Conservation (phyloP, 2,113 vertebrate species). For the Callithrix jacchus region DNA sequence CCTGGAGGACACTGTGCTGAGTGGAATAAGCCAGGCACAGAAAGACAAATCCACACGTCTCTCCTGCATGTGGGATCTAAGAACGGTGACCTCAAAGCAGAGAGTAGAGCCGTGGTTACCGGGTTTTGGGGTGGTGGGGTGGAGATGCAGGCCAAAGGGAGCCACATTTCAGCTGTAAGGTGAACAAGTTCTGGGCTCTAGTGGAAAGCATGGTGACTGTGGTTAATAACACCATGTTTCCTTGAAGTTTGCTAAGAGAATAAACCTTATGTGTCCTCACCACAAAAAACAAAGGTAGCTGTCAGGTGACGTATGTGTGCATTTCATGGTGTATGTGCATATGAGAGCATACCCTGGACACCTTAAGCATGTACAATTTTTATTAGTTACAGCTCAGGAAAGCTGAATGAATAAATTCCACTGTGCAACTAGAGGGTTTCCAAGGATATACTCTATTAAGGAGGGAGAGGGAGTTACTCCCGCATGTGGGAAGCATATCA, state of each 20-base stretch:
- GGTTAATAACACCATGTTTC: too few relatives aligned
- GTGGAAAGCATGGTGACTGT: background rate
- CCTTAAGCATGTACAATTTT: background rate
- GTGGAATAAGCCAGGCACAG: background rate
- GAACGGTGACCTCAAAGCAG: background rate
- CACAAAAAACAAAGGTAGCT: background rate
- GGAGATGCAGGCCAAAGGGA: background rate
- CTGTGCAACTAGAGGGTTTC: too few relatives aligned
- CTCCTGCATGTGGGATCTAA: fast-evolving
- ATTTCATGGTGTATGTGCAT: background rate
- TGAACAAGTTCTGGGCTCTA: background rate
- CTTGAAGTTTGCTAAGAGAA: background rate
- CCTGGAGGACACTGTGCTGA: fast-evolving
- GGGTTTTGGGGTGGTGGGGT: background rate
- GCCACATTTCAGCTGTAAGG: background rate
- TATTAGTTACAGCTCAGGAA: background rate
- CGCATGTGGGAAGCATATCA: too few relatives aligned
- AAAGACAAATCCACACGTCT: fast-evolving
- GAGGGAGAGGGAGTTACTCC: background rate
- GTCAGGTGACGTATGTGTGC: fast-evolving
- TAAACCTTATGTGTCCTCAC: too few relatives aligned
- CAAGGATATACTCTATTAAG: too few relatives aligned
- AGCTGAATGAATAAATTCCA: background rate
- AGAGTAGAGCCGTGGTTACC: background rate
- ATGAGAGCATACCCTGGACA: too few relatives aligned